Evolutionary conservation across 2,888 invertebrate genomes (phyloP).

Genomic region (Latheticus oryzae): DNA sequence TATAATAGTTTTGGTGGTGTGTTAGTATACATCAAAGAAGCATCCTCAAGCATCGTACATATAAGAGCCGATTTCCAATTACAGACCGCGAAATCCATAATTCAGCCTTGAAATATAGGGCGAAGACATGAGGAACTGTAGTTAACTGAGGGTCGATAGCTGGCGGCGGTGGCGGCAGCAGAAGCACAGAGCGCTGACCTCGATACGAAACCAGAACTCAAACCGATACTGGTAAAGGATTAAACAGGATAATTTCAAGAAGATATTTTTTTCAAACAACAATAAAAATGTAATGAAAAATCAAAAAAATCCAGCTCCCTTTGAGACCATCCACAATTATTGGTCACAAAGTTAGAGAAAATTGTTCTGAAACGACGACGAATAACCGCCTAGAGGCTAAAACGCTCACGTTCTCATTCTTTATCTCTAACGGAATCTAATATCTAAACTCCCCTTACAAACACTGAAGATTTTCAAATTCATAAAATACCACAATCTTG

Average conservation of each 20-base stretch:
- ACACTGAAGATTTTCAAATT: too few relatives aligned
- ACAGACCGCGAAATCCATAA: slow-evolving; percentile 39
- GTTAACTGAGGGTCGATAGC: slow-evolving; percentile 48
- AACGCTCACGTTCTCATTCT: slow-evolving; percentile 7
- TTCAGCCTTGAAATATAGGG: slow-evolving; percentile 47
- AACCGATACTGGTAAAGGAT: slow-evolving; percentile 20
- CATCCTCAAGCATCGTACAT: slow-evolving; percentile 22
- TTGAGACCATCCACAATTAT: slow-evolving; percentile 10
- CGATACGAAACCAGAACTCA: slow-evolving; percentile 33
- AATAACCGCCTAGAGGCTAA: slow-evolving; percentile 6
- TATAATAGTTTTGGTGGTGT: slow-evolving; percentile 27
- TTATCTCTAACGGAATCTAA: slow-evolving; percentile 11
- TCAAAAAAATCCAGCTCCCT: slow-evolving; percentile 3
- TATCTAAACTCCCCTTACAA: slow-evolving; percentile 8
- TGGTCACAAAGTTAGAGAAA: slow-evolving; percentile 8
- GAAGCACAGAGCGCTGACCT: slow-evolving; percentile 50
- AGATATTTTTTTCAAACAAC: too few relatives aligned
- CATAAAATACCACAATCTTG: too few relatives aligned
- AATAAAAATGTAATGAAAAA: neutral
- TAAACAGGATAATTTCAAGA: too few relatives aligned
- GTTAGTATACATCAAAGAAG: slow-evolving; percentile 32
- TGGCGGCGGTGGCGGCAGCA: too few relatives aligned
- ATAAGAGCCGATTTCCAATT: slow-evolving; percentile 41
- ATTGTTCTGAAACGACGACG: slow-evolving; percentile 6
- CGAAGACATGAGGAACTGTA: slow-evolving; percentile 47